Conservation (phyloP, 2,888 invertebrate species). For the Patella pellucida region DNA sequence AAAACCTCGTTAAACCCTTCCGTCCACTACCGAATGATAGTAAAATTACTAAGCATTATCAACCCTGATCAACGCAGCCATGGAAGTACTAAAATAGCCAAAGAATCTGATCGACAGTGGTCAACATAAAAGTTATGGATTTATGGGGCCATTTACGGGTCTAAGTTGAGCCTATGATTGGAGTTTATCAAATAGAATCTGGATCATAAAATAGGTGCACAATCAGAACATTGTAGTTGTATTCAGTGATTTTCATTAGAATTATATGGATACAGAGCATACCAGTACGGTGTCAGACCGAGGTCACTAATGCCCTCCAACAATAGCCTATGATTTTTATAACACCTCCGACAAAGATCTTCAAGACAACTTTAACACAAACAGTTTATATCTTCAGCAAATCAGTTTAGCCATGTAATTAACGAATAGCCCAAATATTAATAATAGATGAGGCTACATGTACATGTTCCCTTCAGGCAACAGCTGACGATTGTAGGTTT, state of each 20-base stretch:
- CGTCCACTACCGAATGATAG: no score
- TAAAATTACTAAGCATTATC: no score
- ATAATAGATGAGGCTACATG: no score
- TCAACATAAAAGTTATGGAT: neutral
- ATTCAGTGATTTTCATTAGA: neutral
- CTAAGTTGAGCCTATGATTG: neutral
- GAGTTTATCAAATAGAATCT: neutral
- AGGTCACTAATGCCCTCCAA: neutral
- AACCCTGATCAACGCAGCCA: no score
- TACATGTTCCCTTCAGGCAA: no score
- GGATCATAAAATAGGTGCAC: neutral
- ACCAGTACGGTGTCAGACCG: neutral
- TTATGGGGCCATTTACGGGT: neutral
- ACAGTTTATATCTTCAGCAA: neutral
- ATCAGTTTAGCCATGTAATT: no score
- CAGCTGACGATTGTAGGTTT: no score
- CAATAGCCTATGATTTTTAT: neutral
- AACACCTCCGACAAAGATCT: neutral
- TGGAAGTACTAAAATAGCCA: no score
- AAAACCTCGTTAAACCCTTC: no score
- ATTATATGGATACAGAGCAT: neutral
- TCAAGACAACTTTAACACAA: neutral
- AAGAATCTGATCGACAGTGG: neutral
- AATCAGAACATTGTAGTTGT: neutral
- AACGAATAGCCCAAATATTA: no score